Evolutionary conservation across 1,140 invertebrate genomes (phyloP).

Genomic region (Forficula auricularia): DNA sequence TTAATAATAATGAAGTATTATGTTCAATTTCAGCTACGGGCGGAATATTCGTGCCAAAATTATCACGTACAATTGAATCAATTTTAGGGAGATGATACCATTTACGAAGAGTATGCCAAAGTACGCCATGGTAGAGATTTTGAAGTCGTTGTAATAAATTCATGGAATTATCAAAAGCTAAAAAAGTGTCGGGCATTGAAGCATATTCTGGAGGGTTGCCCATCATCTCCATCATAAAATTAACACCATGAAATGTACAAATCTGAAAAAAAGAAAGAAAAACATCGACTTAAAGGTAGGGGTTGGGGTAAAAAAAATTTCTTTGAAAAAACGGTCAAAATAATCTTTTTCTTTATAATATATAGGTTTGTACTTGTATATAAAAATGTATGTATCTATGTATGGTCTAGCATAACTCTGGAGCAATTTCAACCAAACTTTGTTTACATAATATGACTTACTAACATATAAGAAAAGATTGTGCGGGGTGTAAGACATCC

Average conservation of each 20-base stretch:
- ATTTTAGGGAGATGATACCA: not conserved
- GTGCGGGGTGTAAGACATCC: no score
- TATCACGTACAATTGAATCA: slow-evolving; percentile 3
- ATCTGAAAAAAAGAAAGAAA: slow-evolving; percentile 22
- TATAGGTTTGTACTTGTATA: no score
- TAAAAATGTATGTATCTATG: no score
- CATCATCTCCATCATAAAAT: slow-evolving; percentile 39
- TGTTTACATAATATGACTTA: no score
- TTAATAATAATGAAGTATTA: slow-evolving; percentile 13
- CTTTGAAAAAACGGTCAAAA: no score
- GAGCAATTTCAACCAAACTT: no score
- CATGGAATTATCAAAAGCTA: slow-evolving; percentile 33
- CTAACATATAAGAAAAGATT: no score
- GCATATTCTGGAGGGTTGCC: slow-evolving; percentile 41
- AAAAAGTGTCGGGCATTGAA: slow-evolving; percentile 37
- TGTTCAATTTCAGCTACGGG: slow-evolving; percentile 12
- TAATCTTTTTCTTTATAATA: no score
- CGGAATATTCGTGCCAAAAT: slow-evolving; percentile 7
- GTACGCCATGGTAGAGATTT: slow-evolving; percentile 24
- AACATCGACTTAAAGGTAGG: no score
- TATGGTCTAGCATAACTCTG: no score
- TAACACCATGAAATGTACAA: slow-evolving; percentile 35
- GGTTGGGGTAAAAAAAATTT: no score
- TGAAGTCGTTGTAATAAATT: slow-evolving; percentile 35
- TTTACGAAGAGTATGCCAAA: not conserved